Evolutionary conservation across 2,113 vertebrate genomes (phyloP).

Genomic region (Brienomyrus brachyistius): DNA sequence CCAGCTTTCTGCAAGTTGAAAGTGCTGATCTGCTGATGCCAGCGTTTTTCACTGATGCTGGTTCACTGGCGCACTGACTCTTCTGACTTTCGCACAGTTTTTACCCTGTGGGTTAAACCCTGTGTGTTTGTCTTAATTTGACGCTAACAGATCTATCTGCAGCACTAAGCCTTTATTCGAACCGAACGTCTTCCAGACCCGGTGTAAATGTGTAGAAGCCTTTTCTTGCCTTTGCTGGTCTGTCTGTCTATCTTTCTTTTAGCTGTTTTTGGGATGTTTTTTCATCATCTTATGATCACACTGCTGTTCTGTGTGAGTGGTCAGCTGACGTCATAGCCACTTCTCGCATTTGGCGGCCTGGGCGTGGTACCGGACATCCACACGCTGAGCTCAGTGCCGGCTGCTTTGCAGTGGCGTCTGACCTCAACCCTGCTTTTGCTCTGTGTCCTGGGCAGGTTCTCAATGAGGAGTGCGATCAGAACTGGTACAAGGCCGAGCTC

Average conservation of each 20-base stretch:
- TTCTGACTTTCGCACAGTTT: too few species aligned
- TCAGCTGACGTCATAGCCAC: not conserved
- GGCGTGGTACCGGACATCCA: not conserved
- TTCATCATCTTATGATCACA: not conserved
- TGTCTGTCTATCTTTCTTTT: not conserved
- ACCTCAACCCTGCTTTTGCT: not conserved
- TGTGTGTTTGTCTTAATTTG: not conserved
- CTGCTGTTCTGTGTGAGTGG: too few species aligned
- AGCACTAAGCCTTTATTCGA: not conserved
- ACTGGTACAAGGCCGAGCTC: conserved; percentile 85
- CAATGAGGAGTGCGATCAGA: conserved; percentile 84
- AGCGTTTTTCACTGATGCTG: not conserved
- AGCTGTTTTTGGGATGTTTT: not conserved
- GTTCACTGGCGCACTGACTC: not conserved
- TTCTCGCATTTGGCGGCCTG: not conserved
- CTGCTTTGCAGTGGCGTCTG: not conserved
- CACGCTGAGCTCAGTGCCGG: not conserved
- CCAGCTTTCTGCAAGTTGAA: not conserved
- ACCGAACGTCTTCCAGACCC: not conserved
- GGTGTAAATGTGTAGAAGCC: not conserved
- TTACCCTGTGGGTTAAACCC: not conserved
- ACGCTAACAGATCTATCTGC: not conserved
- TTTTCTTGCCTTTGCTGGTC: not conserved
- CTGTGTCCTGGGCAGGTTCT: conserved; percentile 62
- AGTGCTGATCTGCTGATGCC: not conserved